Base-by-base conservation (phyloP, 2,113 vertebrate species). In the Anhinga rufa region DNA sequence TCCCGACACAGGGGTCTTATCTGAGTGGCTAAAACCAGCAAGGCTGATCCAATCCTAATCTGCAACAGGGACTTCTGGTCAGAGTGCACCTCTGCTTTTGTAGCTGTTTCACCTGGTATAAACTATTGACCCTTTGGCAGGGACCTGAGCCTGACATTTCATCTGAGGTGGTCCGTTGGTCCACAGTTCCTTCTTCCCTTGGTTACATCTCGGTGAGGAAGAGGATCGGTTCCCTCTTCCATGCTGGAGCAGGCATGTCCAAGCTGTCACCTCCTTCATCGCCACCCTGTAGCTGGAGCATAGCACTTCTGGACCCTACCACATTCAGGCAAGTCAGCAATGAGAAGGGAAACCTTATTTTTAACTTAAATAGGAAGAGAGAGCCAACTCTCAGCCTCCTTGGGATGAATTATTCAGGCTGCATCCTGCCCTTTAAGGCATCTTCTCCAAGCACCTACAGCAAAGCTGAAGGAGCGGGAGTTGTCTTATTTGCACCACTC, bases 271-370 rank as follows among this genome's bases (percentile, higher is more conserved):
- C 36, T 61, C 44, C 18, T 58, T 83, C 82, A 54, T 34, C 9
- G 6, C 14, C 42, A 51, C 13, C n/a, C 38, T 0, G 0, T 4
- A 72, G 20, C 42, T 72, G 48, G 7, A 60, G 25, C 42, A 34
- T 10, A 32, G 52, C 32, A 26, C n/a, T 51, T 84, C 64, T 62
- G 46, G 12, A 62, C 18, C 16, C 21, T 48, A 11, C 10, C 34
- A 44, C 0, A 0, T 26, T 48, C 48, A 38, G 40, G 20, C 9
- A 29, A n/a, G 54, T 34, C 32, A 69, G 11, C 9, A 18, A 17
- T 65, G 42, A 58, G 36, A 78, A 81, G 10, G 21, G 21, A 86
- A 92, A 48, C 1, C 6, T 24, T 58, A 32, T 65, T 86, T 48
- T 77, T 21, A 44, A 15, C 31, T 48, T 52, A n/a, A 78, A 18